These are phyloP conservation scores for Mylabris phalerata DNA, from an alignment of 1,140 invertebrate genomes.

Conservation along the genomic window DNA sequence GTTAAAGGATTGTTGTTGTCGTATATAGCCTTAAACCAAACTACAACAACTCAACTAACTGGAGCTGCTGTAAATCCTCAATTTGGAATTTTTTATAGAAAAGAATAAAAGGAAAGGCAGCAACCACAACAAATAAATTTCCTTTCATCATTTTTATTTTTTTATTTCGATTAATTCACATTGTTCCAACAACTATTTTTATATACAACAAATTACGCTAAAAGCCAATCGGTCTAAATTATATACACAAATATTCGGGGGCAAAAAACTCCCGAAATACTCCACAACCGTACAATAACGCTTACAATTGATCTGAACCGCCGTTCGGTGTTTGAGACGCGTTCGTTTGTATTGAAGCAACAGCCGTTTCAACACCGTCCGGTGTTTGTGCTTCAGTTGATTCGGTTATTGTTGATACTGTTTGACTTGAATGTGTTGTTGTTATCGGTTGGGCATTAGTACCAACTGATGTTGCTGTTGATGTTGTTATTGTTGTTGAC, in stretches of 20 bases:
- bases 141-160: not conserved
- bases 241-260: not conserved
- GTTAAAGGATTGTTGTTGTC: slow-evolving; percentile 2
- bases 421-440: slow-evolving; percentile 43
- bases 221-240: slow-evolving; percentile 13
- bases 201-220: slow-evolving; percentile 4
- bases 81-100: no score
- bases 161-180: slow-evolving; percentile 9
- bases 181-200: slow-evolving; percentile 21
- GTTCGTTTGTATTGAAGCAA: slow-evolving; percentile 42
- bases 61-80: no score
- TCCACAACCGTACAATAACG: not conserved
- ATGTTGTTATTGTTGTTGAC: slow-evolving; percentile 30
- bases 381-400: slow-evolving; percentile 39
- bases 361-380: slow-evolving; percentile 34
- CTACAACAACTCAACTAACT: no score
- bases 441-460: slow-evolving; percentile 37
- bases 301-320: slow-evolving; percentile 31
- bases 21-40: not conserved
- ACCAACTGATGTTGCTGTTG: slow-evolving; percentile 33
- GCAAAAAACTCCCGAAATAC: no score
- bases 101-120: no score
- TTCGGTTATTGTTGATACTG: slow-evolving; percentile 45
- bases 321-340: slow-evolving; percentile 28
- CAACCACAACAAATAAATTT: no score